phyloP scores from a whole-genome alignment of 2,113 vertebrate species.

The Grantiella picta region DNA sequence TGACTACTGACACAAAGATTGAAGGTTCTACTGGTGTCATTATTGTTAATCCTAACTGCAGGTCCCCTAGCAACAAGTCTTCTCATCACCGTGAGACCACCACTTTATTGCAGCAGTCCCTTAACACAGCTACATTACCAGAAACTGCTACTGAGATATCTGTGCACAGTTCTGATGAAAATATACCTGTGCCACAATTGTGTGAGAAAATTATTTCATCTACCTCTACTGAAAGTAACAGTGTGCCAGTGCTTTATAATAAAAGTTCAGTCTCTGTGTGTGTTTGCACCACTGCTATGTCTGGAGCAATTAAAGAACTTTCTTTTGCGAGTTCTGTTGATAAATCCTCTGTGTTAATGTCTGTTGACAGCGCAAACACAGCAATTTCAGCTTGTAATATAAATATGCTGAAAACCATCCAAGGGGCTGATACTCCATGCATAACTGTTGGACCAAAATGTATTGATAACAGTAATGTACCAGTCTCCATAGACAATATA shows the following conservation, averaged over 20 bases:
- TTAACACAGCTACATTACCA: slow-evolving; percentile 65
- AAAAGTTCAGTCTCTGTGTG: slow-evolving; percentile 72
- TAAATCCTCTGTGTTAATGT: slow-evolving; percentile 81
- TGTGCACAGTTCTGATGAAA: slow-evolving; percentile 74
- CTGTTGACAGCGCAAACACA: slow-evolving; percentile 74
- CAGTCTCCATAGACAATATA: slow-evolving; percentile 48
- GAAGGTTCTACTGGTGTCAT: slow-evolving; percentile 82
- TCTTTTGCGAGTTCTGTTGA: slow-evolving; percentile 77
- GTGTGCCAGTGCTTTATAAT: slow-evolving; percentile 78
- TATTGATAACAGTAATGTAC: slow-evolving; percentile 62
- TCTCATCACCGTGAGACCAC: slow-evolving; percentile 69
- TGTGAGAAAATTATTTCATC: slow-evolving; percentile 79
- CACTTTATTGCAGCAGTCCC: slow-evolving; percentile 66
- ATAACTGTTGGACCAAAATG: slow-evolving; percentile 80
- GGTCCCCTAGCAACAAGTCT: slow-evolving; percentile 80
- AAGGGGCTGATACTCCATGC: slow-evolving; percentile 72
- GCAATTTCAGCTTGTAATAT: slow-evolving; percentile 73
- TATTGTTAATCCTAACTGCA: slow-evolving; percentile 84
- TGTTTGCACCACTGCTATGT: slow-evolving; percentile 75
- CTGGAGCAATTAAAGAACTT: slow-evolving; percentile 77
- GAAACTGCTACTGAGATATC: slow-evolving; percentile 74
- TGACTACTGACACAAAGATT: slow-evolving; percentile 70
- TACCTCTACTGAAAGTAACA: slow-evolving; percentile 81
- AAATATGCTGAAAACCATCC: slow-evolving; percentile 76
- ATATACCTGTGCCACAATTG: slow-evolving; percentile 70